Evolutionary conservation across 1,140 invertebrate genomes (phyloP), one percentile per base, ranked within the genome.

Genomic region (Drosophila aff.): DNA sequence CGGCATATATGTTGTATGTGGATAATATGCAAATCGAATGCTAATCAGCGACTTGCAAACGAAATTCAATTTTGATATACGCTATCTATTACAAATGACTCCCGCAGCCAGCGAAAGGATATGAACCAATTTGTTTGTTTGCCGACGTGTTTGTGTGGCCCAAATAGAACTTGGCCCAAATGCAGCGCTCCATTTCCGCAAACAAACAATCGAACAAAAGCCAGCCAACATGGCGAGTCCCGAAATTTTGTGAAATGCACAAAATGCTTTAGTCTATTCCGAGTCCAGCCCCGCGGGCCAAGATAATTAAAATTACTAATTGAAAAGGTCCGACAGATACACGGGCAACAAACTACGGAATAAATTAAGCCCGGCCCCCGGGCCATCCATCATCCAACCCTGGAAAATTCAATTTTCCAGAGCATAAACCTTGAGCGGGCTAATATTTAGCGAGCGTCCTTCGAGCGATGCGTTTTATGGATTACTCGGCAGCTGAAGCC

Each of bases 231-330:
- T 15, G 60, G 21, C 13, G 15, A 44, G 3, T 18, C 18, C 41
- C 18, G 28, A 53, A 53, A 69, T 75, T 71, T 63, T 60, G 69
- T 58, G 69, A 49, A 74, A 66, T 82, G 74, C 16, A 36, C 28
- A 31, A 31, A 31, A 31, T 31, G 28, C 40, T 41, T 3, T 28
- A 26, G 43, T 47, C 28, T 11, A 33, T 28, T 21, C 23, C 8
- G 21, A 72, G 21, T 16, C 28, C 44, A 11, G 26, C 52, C 33
- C 26, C n/a, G 36, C 13, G 38, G 52, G 53, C 31, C 16, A 43
- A 40, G 23, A 59, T 66, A 76, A 85, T 81, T 78, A 74, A 74
- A 84, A 78, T 81, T 85, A 81, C 67, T 84, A 85, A 84, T 85
- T 84, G 67, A 74, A 84, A 81, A 63, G 57, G 63, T 74, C 50